These are phyloP conservation scores for Heliconius erato DNA, from an alignment of 2,888 invertebrate genomes.

Conservation along the genomic window DNA sequence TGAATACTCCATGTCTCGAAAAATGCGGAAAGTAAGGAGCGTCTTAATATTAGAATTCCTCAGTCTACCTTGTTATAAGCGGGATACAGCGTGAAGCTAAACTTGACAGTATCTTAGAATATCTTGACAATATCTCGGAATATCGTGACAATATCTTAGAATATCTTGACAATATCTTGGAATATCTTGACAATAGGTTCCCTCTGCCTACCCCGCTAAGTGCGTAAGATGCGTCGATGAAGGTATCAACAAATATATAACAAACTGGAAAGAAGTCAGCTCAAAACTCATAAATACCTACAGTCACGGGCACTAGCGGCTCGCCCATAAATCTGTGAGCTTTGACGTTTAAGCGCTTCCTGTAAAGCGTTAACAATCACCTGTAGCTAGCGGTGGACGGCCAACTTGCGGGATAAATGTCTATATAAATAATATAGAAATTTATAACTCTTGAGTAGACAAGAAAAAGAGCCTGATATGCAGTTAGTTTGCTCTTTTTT, in stretches of 20 bases:
- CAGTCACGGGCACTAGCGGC: background rate
- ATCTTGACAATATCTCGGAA: too few relatives aligned
- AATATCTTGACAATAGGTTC: background rate
- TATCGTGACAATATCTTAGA: too few relatives aligned
- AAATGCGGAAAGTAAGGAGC: background rate
- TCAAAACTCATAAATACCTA: background rate
- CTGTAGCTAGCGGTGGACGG: background rate
- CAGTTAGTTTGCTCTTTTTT: too few relatives aligned
- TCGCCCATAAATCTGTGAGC: background rate
- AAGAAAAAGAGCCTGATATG: background rate
- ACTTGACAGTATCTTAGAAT: too few relatives aligned
- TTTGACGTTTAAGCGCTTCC: slow-evolving; percentile 2
- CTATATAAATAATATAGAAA: background rate
- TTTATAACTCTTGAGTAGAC: too few relatives aligned
- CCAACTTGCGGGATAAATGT: background rate
- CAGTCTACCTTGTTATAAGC: too few relatives aligned
- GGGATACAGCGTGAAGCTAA: too few relatives aligned
- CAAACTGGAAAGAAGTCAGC: background rate
- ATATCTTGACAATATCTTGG: too few relatives aligned
- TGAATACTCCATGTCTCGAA: background rate
- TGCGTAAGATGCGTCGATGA: background rate
- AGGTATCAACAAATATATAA: background rate
- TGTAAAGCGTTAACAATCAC: slow-evolving; percentile 8
- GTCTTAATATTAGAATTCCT: background rate
- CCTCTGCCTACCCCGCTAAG: background rate